Evolutionary conservation across 2,797 vertebrate genomes (phyloP).

Genomic region (Caiman crocodilus): DNA sequence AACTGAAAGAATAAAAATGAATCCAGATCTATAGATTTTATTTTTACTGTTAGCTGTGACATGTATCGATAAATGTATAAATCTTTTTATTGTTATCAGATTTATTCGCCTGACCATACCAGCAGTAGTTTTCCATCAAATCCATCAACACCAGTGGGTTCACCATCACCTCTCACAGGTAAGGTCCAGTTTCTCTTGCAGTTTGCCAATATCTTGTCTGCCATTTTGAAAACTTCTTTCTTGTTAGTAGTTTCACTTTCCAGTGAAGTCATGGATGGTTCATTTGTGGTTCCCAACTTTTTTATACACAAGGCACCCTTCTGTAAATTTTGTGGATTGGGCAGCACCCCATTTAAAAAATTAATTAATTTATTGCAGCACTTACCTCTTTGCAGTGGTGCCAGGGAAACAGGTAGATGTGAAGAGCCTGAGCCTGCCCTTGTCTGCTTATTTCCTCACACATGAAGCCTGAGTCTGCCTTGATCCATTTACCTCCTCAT

Average conservation of each 20-base stretch:
- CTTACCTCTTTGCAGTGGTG: no score
- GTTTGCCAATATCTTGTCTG: not conserved
- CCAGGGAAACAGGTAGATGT: no score
- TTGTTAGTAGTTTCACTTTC: not conserved
- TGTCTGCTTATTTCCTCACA: no score
- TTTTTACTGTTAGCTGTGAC: conserved; percentile 17
- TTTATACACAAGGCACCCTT: no score
- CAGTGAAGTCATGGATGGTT: not conserved
- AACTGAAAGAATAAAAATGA: conserved; percentile 75
- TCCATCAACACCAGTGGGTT: conserved; percentile 97
- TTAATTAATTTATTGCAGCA: no score
- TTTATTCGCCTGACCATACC: conserved; percentile 99
- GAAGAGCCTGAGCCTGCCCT: no score
- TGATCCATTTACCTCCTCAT: no score
- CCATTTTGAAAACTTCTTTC: not conserved
- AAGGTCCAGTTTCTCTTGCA: conserved; percentile 67
- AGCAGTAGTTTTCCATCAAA: conserved; percentile 99
- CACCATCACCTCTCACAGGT: conserved; percentile 95
- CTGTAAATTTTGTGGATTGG: no score
- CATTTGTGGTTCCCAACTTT: not conserved
- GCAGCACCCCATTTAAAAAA: no score
- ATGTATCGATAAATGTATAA: conserved; percentile 31
- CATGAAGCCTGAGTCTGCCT: no score
- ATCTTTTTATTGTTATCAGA: conserved; percentile 82
- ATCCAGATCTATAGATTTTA: conserved; percentile 62